Conservation (phyloP, 2,797 vertebrate genomes). For the Brachymystax lenok region DNA sequence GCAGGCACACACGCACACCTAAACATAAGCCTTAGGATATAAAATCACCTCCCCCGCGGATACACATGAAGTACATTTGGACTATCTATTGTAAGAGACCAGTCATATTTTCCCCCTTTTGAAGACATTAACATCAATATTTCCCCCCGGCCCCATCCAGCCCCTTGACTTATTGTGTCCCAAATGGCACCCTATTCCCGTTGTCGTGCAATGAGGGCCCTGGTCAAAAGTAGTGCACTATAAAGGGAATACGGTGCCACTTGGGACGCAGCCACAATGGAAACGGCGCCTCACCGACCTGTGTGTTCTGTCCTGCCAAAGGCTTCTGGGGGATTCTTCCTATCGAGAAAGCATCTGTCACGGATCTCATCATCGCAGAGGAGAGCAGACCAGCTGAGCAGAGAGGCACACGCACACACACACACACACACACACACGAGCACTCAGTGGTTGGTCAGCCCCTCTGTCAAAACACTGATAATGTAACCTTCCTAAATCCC, state of each 20-base stretch:
- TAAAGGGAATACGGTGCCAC: neutral
- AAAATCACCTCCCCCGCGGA: slow-evolving; percentile 32
- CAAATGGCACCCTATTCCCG: neutral
- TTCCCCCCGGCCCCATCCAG: neutral
- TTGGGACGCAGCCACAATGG: slow-evolving; percentile 18
- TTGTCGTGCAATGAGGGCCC: neutral
- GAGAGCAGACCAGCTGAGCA: slow-evolving; percentile 44
- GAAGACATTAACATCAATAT: slow-evolving; percentile 49
- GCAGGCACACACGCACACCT: neutral
- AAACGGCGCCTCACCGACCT: slow-evolving; percentile 47
- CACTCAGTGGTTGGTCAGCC: slow-evolving; percentile 12
- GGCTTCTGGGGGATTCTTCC: slow-evolving; percentile 46
- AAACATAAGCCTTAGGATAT: neutral
- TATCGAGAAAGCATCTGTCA: slow-evolving; percentile 76
- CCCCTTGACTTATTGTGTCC: neutral
- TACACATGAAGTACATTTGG: slow-evolving; percentile 1
- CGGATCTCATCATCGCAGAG: slow-evolving; percentile 51
- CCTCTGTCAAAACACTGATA: slow-evolving; percentile 59
- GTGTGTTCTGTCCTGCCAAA: slow-evolving; percentile 54
- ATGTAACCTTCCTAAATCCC: slow-evolving; percentile 59
- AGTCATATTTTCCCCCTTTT: slow-evolving; percentile 42
- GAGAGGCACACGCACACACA: neutral
- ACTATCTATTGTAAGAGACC: slow-evolving; percentile 35
- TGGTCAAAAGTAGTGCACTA: neutral
- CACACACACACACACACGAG: slow-evolving; percentile 20